phyloP scores from a whole-genome alignment of 2,113 vertebrate genomes.

The Collichthys lucidus region DNA sequence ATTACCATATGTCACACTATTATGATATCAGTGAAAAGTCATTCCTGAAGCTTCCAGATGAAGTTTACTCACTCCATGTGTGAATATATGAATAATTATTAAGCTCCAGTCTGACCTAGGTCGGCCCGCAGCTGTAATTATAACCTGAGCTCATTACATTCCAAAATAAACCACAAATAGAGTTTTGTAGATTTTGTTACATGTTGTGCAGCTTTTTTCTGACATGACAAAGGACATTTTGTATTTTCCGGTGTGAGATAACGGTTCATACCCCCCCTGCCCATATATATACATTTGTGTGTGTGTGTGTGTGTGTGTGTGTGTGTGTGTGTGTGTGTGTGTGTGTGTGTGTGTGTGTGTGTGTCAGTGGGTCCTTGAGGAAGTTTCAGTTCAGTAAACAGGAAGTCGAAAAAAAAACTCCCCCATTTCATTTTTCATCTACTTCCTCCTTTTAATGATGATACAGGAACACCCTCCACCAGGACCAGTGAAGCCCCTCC shows the following conservation, averaged over 20 bases:
- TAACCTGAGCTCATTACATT: background rate
- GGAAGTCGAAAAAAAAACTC: constrained; percentile 87
- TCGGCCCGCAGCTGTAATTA: background rate
- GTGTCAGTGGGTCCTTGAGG: constrained; percentile 72
- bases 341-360: background rate
- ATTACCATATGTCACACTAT: background rate
- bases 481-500: background rate
- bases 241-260: constrained; percentile 21
- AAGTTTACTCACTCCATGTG: rapidly evolving
- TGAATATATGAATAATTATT: background rate
- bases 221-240: constrained; percentile 15
- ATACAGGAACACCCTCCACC: constrained; percentile 42
- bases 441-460: constrained; percentile 85
- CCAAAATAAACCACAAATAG: background rate
- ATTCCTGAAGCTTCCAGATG: background rate
- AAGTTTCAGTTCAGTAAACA: constrained; percentile 91
- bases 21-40: background rate
- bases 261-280: background rate
- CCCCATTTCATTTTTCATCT: constrained; percentile 87
- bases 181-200: background rate
- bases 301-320: background rate
- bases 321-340: constrained; percentile 7
- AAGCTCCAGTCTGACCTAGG: background rate
- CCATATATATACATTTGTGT: background rate
- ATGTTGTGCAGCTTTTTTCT: background rate